phyloP scores from a whole-genome alignment of 1,140 invertebrate genomes.

The Aphelenchoides fujianensis region DNA sequence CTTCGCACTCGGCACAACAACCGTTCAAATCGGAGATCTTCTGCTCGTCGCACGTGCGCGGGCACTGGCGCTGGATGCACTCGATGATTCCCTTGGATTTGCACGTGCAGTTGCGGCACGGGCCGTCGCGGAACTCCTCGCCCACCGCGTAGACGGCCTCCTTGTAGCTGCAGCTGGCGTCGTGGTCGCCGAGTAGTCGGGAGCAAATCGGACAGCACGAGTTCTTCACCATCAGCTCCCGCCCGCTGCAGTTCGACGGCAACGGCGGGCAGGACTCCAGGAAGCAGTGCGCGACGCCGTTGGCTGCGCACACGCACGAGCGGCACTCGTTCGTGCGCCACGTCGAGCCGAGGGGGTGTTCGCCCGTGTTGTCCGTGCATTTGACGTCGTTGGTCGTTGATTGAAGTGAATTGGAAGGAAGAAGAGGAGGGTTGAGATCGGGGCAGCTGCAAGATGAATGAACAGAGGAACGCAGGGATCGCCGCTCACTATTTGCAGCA shows the following conservation, averaged over 20 bases:
- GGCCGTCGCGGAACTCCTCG: slow-evolving; percentile 4
- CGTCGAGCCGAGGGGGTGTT: not conserved
- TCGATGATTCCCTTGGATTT: slow-evolving; percentile 2
- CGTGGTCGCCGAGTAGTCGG: not conserved
- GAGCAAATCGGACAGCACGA: slow-evolving; percentile 11
- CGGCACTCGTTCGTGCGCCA: not conserved
- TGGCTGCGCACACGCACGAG: not conserved
- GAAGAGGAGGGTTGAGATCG: not conserved
- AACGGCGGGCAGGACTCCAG: not conserved
- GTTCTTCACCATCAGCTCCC: slow-evolving; percentile 1
- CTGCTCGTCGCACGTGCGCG: not conserved
- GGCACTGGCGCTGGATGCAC: not conserved
- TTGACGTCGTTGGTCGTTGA: not conserved
- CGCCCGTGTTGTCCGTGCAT: not conserved
- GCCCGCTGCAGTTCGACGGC: not conserved
- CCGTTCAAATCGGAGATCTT: not conserved
- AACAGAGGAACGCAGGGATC: not conserved
- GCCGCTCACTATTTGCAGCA: slow-evolving; percentile 8
- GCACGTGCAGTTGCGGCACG: slow-evolving; percentile 9
- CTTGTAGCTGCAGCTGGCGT: not conserved
- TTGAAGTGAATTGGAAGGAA: too few species aligned
- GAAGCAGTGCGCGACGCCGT: not conserved
- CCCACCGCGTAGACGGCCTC: not conserved
- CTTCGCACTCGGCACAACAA: slow-evolving; percentile 4
- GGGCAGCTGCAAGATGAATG: not conserved